A percentile compares a stretch with the other conserved stretches of the same genome.
phyloP scores from a whole-genome alignment of 1,140 invertebrate genomes.

The Pissodes strobi region DNA sequence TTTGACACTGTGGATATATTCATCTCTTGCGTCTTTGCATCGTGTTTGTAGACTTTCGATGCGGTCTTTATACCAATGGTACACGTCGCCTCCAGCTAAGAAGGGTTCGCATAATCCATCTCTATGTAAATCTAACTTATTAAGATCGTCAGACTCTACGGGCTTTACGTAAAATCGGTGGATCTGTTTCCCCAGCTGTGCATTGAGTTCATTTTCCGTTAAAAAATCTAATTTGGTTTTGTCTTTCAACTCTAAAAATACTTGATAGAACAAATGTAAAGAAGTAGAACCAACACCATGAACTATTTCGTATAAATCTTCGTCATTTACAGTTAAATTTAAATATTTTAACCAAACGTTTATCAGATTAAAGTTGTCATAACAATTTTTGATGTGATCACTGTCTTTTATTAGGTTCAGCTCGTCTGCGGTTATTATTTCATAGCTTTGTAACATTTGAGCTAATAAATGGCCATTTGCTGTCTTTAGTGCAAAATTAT shows the following conservation, averaged over 20 bases:
- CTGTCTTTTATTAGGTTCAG: constrained; percentile 49
- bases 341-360: constrained; percentile 59
- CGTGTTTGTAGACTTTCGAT: constrained; percentile 45
- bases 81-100: constrained; percentile 56
- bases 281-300: constrained; percentile 58
- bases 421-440: constrained; percentile 55
- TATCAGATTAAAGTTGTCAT: constrained; percentile 59
- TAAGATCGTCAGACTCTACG: background rate
- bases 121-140: constrained; percentile 7
- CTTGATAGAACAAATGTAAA: constrained; percentile 63
- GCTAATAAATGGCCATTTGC: constrained; percentile 56
- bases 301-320: constrained; percentile 58
- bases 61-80: constrained; percentile 62
- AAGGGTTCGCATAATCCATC: constrained; percentile 48
- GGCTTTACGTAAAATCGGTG: constrained; percentile 7
- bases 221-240: constrained; percentile 49
- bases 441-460: constrained; percentile 56
- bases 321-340: constrained; percentile 57
- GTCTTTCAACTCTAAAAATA: constrained; percentile 63
- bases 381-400: constrained; percentile 55
- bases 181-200: background rate
- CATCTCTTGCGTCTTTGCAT: constrained; percentile 39
- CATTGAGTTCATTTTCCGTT: constrained; percentile 27
- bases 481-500: constrained; percentile 50
- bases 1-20: constrained; percentile 27